Evolutionary conservation across 2,797 vertebrate genomes (phyloP).

Genomic region (Ammospiza maritima): DNA sequence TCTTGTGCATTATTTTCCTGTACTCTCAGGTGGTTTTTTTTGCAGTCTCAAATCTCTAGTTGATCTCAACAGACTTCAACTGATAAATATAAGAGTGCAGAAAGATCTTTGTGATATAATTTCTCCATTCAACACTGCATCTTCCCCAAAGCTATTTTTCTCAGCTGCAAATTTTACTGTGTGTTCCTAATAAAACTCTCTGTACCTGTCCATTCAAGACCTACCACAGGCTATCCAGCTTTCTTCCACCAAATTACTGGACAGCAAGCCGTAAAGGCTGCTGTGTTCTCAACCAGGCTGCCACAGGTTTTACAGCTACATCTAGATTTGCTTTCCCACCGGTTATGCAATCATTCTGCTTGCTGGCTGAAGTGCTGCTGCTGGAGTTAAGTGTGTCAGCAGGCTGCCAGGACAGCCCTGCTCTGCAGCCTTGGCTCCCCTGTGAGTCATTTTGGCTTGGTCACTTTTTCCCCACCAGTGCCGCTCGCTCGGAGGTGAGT

Average conservation of each 20-base stretch:
- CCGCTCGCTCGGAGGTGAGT: not conserved
- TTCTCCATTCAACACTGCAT: not conserved
- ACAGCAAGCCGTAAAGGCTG: not conserved
- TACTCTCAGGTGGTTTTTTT: not conserved
- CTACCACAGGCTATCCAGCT: not conserved
- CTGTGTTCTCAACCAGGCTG: not conserved
- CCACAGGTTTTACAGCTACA: not conserved
- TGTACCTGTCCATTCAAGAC: not conserved
- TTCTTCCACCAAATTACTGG: not conserved
- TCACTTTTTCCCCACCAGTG: not conserved
- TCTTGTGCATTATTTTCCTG: not conserved
- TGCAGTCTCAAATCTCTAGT: not conserved
- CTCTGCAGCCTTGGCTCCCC: conserved; percentile 1
- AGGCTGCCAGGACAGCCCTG: conserved; percentile 16
- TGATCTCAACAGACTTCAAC: not conserved
- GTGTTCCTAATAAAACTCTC: not conserved
- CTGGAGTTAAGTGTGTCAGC: not conserved
- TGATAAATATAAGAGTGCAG: not conserved
- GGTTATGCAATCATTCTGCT: not conserved
- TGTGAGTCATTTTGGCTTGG: conserved; percentile 44
- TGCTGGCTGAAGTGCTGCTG: not conserved
- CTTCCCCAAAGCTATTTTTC: not conserved
- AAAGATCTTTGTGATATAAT: not conserved
- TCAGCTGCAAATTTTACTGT: not conserved
- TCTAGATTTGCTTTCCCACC: not conserved